Base-by-base conservation (phyloP, 2,113 vertebrate species). In the Connochaetes taurinus region DNA sequence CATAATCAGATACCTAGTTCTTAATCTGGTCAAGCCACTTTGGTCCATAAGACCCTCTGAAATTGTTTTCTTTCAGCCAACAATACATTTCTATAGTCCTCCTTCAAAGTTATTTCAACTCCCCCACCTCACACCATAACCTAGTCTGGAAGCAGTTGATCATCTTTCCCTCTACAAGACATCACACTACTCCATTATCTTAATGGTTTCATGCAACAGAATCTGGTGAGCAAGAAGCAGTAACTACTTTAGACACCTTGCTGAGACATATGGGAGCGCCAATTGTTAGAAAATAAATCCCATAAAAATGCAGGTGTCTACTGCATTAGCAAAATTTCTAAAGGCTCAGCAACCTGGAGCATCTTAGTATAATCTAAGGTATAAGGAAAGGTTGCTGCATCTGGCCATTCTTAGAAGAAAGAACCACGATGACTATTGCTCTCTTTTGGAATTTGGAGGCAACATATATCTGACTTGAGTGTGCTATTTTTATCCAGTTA, bases 251-350 rank as follows among this genome's bases (percentile, higher is more conserved):
- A 90, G 13, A 83, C 8, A 64, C 2, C 10, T 53, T 43, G 19
- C 15, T 81, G 67, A 91, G 7, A 43, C 1, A 19, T 33, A 43
- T 27, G 16, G 21, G 6, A 86, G 4, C 0, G 0, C 36, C 31
- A 91, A 87, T 2, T 8, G 25, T 15, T 25, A 92, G 58, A 64
- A 74, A 89, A 31, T 47, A 27, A 58, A n/a, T 13, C 10, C 7
- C 7, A 6, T 9, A 31, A 96, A 60, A 81, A 64, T 60, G 8
- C 14, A 93, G 53, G 14, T 31, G 12, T 25, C 55, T 76, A 16
- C 2, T 9, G 29, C 36, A 29, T 78, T 31, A 52, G 27, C 10
- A 25, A 47, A 58, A 92, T 82, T 92, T 90, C 67, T 60, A 40
- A 57, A 11, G 29, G 2, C 33, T 84, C 50, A n/a, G 47, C 45